Evolutionary conservation across 2,113 vertebrate species (phyloP), one percentile per base, ranked within the genome.

Genomic region (Malurus alboscapulatus): DNA sequence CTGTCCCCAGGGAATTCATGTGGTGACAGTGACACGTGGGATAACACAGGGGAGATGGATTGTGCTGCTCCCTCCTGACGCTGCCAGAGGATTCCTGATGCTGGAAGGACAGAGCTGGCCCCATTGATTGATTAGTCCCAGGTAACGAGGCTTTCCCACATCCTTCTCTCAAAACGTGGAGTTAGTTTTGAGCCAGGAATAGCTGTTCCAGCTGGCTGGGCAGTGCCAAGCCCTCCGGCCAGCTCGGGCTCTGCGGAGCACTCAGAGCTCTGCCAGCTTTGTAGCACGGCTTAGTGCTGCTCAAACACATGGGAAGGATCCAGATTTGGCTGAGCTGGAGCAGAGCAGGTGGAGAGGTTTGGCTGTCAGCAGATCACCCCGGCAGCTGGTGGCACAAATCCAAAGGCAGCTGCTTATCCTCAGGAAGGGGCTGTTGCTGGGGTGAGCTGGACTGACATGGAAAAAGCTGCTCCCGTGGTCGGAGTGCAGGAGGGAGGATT

Each of bases 401-500:
- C 95, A 94, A 62, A 93, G 93, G 88, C 93, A 96, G 92, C 96
- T 94, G 93, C 88, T 96, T 95, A 77, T 93, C 96, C 86, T 90
- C 75, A 67, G 94, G 87, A 91, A 76, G 42, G 75, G 85, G 44
- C 85, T 93, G 94, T 65, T 87, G 87, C 90, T 88, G 90, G 96
- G 74, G 78, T 1, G 12, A 83, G 92, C 29, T 0, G 5, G 75
- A 11, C 85, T 88, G 92, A 73, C 93, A 66, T 2, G 0, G 59
- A 59, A 74, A 66, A 91, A 74, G 32, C 85, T 50, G 58, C 54
- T 78, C 32, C 82, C 0, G 11, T 54, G 54, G 38, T 51, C 45
- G 61, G 57, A 47, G 44, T 18, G 47, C 2, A 14, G 51, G 20
- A 32, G 87, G 40, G 62, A 72, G 71, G 75, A 6, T 76, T 94